These are phyloP conservation scores for Zenarchopterus dispar DNA, from an alignment of 2,797 vertebrate species.

Conservation along the genomic window DNA sequence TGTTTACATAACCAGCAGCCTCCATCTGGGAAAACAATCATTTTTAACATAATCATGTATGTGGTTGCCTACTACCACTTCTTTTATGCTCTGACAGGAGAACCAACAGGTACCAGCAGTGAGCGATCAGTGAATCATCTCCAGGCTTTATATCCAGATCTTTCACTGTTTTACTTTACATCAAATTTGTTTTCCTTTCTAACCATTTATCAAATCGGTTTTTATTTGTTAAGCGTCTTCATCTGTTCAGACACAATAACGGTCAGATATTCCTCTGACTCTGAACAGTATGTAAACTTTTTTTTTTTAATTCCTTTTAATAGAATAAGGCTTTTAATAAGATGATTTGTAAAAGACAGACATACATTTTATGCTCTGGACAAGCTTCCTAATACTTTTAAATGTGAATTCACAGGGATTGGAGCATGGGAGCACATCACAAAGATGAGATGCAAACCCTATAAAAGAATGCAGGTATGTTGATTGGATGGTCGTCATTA, in stretches of 20 bases:
- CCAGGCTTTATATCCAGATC: no score
- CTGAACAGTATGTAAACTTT: neutral
- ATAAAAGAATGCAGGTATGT: slow-evolving; percentile 95
- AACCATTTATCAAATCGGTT: no score
- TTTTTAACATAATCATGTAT: neutral
- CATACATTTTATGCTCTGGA: neutral
- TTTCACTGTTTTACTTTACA: no score
- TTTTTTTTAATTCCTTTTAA: neutral
- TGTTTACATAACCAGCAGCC: slow-evolving; percentile 1
- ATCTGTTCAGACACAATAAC: neutral
- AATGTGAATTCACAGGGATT: slow-evolving; percentile 80
- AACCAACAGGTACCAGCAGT: neutral
- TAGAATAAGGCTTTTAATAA: neutral
- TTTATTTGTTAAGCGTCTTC: no score
- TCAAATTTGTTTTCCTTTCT: no score
- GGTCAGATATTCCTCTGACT: neutral
- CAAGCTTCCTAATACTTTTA: neutral
- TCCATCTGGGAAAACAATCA: neutral
- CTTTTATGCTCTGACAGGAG: slow-evolving; percentile 3
- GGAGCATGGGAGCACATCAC: slow-evolving; percentile 94
- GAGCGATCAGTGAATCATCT: no score
- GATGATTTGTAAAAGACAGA: neutral
- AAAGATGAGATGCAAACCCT: slow-evolving; percentile 90
- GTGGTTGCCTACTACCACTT: neutral
- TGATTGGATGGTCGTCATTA: slow-evolving; percentile 3